Evolutionary conservation across 2,888 invertebrate genomes (phyloP).

Genomic region (Drosophila eohydei): DNA sequence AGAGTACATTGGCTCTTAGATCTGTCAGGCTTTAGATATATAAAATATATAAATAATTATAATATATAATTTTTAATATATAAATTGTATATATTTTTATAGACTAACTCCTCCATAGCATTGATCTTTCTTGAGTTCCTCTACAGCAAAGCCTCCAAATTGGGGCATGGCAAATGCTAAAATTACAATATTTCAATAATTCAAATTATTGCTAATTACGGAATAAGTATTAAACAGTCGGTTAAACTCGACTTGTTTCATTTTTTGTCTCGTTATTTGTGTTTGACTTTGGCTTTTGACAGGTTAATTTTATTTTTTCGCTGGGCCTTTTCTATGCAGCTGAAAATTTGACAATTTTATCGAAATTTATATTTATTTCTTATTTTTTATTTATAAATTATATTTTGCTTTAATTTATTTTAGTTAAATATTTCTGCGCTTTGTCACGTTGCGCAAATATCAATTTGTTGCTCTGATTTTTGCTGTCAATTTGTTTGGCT

Average conservation of each 20-base stretch:
- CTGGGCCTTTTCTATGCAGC: slow-evolving; percentile 29
- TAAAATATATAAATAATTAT: no score
- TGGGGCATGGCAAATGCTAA: no score
- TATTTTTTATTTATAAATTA: background rate
- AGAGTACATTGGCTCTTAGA: background rate
- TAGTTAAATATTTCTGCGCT: slow-evolving; percentile 11
- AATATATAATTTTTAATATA: no score
- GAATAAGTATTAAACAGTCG: background rate
- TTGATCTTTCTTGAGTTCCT: no score
- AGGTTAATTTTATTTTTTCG: slow-evolving; percentile 7
- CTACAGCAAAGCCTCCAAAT: no score
- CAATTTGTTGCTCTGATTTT: slow-evolving; percentile 45
- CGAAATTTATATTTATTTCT: slow-evolving; percentile 3
- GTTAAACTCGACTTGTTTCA: background rate
- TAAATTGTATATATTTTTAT: no score
- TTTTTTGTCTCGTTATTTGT: slow-evolving; percentile 20
- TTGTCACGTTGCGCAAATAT: slow-evolving; percentile 40
- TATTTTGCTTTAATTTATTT: slow-evolving; percentile 5
- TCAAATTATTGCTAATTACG: no score
- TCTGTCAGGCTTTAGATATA: no score
- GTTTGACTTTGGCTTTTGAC: slow-evolving; percentile 1
- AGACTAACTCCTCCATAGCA: no score
- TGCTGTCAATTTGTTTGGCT: slow-evolving; percentile 54
- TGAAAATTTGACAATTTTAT: slow-evolving; percentile 10
- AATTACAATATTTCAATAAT: no score